Conservation (phyloP, 2,113 vertebrate genomes). For the Trachemys scripta region DNA sequence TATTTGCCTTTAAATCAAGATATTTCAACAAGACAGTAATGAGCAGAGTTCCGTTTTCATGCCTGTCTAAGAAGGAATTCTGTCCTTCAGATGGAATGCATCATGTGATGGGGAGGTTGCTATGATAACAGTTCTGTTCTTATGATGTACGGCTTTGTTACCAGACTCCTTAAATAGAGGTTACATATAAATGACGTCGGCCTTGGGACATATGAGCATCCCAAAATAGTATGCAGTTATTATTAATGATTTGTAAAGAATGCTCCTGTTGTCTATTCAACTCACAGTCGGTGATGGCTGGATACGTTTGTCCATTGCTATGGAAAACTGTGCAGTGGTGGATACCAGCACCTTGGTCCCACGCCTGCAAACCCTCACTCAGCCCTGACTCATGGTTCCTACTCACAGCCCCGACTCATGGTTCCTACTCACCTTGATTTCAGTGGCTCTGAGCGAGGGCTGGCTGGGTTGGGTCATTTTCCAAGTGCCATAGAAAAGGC, state of each 20-base stretch:
- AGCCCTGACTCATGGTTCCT: not conserved
- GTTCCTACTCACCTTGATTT: not conserved
- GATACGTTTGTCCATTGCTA: rapidly evolving
- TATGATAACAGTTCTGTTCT: conserved; percentile 61
- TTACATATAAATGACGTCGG: conserved; percentile 38
- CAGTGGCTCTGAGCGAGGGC: too few relatives aligned
- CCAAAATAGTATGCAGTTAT: conserved; percentile 2
- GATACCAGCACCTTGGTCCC: rapidly evolving
- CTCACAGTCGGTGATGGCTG: not conserved
- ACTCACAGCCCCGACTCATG: not conserved
- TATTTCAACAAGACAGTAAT: not conserved
- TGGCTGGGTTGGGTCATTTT: too few relatives aligned
- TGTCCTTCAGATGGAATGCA: conserved; percentile 23
- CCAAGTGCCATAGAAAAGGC: too few relatives aligned
- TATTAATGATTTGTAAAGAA: conserved; percentile 14
- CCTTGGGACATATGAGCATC: conserved; percentile 34
- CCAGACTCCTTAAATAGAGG: conserved; percentile 54
- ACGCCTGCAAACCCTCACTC: not conserved
- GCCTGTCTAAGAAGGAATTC: conserved; percentile 26
- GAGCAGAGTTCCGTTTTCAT: not conserved
- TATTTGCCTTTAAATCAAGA: rapidly evolving
- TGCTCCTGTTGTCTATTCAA: conserved; percentile 11
- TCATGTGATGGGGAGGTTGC: conserved; percentile 52
- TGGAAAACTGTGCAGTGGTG: rapidly evolving
- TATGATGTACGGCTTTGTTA: conserved; percentile 37